These are phyloP conservation scores for Octonoba sinensis DNA, from an alignment of 2,888 invertebrate genomes.

Conservation along the genomic window DNA sequence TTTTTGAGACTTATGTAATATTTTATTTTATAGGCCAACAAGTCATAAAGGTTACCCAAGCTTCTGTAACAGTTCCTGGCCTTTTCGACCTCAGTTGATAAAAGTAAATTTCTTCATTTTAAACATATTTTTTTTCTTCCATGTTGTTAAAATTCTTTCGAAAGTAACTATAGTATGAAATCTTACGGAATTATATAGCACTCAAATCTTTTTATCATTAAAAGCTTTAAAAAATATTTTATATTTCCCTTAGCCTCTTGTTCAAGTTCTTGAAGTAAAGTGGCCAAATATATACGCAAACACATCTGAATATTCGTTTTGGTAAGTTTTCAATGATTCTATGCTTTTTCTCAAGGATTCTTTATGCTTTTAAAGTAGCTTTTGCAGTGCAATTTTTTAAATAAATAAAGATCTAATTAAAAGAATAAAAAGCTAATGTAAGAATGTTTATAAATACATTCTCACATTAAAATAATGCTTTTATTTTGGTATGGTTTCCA, in stretches of 20 bases:
- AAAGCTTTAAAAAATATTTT: neutral
- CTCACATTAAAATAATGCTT: no score
- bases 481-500: no score
- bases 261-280: conserved; percentile 32
- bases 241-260: conserved; percentile 12
- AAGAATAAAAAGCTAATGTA: no score
- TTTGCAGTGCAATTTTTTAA: no score
- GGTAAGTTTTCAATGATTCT: conserved; percentile 18
- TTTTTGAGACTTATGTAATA: neutral
- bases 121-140: neutral
- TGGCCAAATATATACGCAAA: conserved; percentile 56
- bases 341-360: neutral
- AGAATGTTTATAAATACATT: no score
- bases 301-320: conserved; percentile 39
- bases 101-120: conserved; percentile 30
- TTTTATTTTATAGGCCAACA: conserved; percentile 45
- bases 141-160: no score
- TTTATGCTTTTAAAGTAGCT: no score
- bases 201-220: neutral
- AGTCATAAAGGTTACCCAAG: conserved; percentile 55
- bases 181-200: neutral
- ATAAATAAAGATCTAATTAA: no score
- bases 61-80: conserved; percentile 54
- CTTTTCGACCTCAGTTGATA: conserved; percentile 28
- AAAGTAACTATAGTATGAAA: neutral